Base-by-base conservation (phyloP, 1,140 invertebrate species). In the Papilio polytes region DNA sequence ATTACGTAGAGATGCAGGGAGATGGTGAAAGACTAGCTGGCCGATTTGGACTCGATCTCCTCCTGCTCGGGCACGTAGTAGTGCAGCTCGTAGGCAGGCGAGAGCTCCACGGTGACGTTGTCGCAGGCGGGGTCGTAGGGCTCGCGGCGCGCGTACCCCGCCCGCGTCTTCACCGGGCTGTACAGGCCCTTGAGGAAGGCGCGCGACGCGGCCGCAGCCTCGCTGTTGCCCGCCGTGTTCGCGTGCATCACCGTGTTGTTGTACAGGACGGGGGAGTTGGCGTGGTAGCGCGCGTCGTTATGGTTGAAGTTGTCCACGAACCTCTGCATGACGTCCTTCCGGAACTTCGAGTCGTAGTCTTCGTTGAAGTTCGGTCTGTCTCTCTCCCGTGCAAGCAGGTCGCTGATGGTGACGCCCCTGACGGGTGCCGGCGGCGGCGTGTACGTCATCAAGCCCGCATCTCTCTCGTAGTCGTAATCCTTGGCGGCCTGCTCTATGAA, bases 61-160 rank as follows among this genome's bases (percentile, higher is more conserved):
- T 94, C 92, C 81, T 92, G 88, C 3, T 94, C 91, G 0, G 93
- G 93, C 46, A 94, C 88, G 83, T 93, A 94, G 76, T 94, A 94
- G 77, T 94, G 91, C 46, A 94, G 83, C 82, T 94, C 93, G 66
- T 94, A 94, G 3, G 89, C 90, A 3, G 93, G 93, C 8, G 93
- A 90, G 20, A 94, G 80, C 36, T 94, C 93, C 44, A 94, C 87
- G 0, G 88, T 92, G 3, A 84, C 63, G 13, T 92, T 88, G 9
- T 92, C 92, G 80, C 90, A 91, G 82, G 88, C 84, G 6, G 86
- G 85, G 18, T 89, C 88, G 72, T 86, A 91, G 0, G 83, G 63
- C 44, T 80, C 82, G n/a, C 80, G 82, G 6, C 74, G 78, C 22
- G 79, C 66, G 13, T 46, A 73, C n/a, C 76, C 63, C 15, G 84